Base-by-base conservation (phyloP, 2,888 invertebrate genomes). In the Morpho achilles region DNA sequence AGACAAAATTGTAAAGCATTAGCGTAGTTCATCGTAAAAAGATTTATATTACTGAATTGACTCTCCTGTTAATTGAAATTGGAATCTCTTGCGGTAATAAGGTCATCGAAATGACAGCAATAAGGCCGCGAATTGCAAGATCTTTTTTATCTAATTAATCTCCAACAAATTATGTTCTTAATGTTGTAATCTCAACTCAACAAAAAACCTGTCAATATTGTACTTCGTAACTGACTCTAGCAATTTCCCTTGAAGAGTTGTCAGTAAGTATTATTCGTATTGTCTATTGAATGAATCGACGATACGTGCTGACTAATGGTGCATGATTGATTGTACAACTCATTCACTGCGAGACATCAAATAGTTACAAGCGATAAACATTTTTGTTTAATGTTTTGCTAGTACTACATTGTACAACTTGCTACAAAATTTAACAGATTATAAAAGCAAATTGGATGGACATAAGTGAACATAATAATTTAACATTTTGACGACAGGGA, bases 281-380 rank as follows among this genome's bases (percentile, higher is more conserved):
- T 69, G 69, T 70, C 61, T 70, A 50, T 54, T 60, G 73, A 75
- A 76, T 75, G 73, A 67, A 65, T 67, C 64, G 65, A 67, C 71
- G 65, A 69, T 72, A 73, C 71, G 72, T 72, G 79, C 77, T 82
- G 84, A 84, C 76, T 86, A 83, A 84, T 82, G 80, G 80, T 77
- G 75, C 75, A 75, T 79, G 76, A 77, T 80, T 80, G 80, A 84
- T 78, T 75, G 77, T 77, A 70, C 83, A 80, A 80, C 76, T 84
- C 82, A 84, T 81, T 80, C 81, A 80, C 77, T 75, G 74, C 75
- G 67, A 70, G 75, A 77, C 79, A 78, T 76, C 70, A 69, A 72
- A 76, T 74, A 69, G 74, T 76, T 81, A 81, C 56, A 53, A 50
- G 41, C 49, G 55, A 57, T 61, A 32, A 53, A 46, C 50, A 54